These are phyloP conservation scores for Seira ritae DNA, from an alignment of 2,888 invertebrate genomes.

Conservation along the genomic window DNA sequence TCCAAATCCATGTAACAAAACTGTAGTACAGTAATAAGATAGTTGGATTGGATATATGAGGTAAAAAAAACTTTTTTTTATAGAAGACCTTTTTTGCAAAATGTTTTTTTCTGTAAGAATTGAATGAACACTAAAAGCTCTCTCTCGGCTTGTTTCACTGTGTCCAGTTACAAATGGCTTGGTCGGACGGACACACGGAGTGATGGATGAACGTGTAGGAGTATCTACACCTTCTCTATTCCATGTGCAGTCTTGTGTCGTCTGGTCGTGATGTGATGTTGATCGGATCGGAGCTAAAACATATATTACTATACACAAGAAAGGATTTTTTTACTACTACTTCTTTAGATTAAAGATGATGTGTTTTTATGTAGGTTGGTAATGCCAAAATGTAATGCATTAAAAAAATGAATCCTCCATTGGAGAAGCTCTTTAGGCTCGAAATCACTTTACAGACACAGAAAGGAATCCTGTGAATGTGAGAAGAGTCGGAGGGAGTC, in stretches of 20 bases:
- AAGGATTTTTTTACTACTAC: not conserved
- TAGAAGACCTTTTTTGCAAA: not conserved
- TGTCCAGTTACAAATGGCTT: slow-evolving; percentile 13
- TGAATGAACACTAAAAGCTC: slow-evolving; percentile 16
- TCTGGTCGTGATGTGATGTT: no score
- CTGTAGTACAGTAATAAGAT: not conserved
- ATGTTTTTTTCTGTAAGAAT: not conserved
- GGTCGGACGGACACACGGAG: slow-evolving; percentile 2
- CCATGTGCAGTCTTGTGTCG: not conserved
- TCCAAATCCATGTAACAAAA: slow-evolving; percentile 9
- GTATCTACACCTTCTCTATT: slow-evolving; percentile 6
- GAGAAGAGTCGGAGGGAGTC: slow-evolving; percentile 47
- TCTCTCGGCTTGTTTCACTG: slow-evolving; percentile 1
- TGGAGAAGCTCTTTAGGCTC: not conserved
- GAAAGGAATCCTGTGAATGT: slow-evolving; percentile 42
- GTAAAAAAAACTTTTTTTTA: not conserved
- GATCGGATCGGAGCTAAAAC: no score
- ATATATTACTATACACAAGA: no score
- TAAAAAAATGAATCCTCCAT: slow-evolving; percentile 20
- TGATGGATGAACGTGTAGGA: slow-evolving; percentile 16
- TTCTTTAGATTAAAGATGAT: slow-evolving; percentile 24
- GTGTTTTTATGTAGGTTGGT: slow-evolving; percentile 1
- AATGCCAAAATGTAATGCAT: not conserved
- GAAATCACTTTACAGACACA: slow-evolving; percentile 28
- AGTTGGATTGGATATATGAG: not conserved